phyloP scores from a whole-genome alignment of 2,888 invertebrate species.

The Drosophila austrosaltans region DNA sequence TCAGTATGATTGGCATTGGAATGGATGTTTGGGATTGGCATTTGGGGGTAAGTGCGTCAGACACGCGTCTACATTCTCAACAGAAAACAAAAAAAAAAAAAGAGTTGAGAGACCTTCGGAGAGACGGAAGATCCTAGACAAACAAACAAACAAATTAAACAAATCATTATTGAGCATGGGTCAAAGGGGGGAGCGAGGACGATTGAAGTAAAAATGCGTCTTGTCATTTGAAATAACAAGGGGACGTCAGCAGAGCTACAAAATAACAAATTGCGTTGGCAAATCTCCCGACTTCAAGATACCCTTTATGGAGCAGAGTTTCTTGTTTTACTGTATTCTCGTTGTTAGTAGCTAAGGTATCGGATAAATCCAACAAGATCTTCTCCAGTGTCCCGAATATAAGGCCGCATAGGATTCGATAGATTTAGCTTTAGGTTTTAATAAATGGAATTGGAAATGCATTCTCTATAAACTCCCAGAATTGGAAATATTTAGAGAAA shows the following conservation, averaged over 20 bases:
- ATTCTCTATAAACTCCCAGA: too few species aligned
- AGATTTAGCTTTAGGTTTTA: too few species aligned
- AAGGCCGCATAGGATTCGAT: too few species aligned
- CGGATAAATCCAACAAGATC: too few species aligned
- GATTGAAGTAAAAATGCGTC: constrained; percentile 34
- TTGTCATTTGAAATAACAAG: constrained; percentile 40
- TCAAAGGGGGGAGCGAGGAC: neutral
- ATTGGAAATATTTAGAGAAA: neutral
- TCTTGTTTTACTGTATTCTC: too few species aligned
- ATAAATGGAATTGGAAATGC: too few species aligned
- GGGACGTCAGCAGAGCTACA: neutral
- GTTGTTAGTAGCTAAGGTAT: too few species aligned
- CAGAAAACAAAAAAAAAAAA: constrained; percentile 27
- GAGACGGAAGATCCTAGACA: constrained; percentile 1
- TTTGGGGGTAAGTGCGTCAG: constrained; percentile 39
- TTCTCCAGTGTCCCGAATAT: too few species aligned
- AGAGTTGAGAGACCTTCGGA: constrained; percentile 44
- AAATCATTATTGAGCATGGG: constrained; percentile 45
- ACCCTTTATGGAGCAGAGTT: neutral
- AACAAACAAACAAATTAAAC: constrained; percentile 47
- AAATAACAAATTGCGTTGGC: neutral
- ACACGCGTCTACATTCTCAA: constrained; percentile 54
- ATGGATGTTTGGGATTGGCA: neutral
- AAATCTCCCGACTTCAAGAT: neutral
- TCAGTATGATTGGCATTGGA: neutral